These are phyloP conservation scores for Halcyon chelicuti DNA, from an alignment of 2,797 vertebrate species.

Conservation along the genomic window DNA sequence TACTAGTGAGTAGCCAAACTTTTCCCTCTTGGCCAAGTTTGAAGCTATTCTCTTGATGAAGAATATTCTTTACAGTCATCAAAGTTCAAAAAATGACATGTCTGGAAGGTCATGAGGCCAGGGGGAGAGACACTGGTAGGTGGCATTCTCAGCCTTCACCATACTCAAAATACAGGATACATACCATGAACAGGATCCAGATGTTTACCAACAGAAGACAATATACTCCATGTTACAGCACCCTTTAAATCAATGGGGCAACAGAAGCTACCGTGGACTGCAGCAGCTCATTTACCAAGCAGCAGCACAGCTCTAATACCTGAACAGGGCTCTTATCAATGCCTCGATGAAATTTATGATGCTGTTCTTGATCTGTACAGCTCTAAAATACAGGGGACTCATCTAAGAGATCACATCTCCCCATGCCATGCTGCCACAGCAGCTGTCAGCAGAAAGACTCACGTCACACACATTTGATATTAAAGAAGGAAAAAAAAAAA, in stretches of 20 bases:
- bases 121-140: not conserved
- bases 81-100: not conserved
- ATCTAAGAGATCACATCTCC: not conserved
- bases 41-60: not conserved
- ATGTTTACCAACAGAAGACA: not conserved
- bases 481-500: not conserved
- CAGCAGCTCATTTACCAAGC: not conserved
- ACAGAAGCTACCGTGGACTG: not conserved
- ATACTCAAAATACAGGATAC: not conserved
- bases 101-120: not conserved
- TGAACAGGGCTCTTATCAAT: not conserved
- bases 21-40: not conserved
- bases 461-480: not conserved
- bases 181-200: not conserved
- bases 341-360: not conserved
- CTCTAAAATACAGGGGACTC: not conserved
- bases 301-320: not conserved
- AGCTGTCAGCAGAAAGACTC: constrained; percentile 14
- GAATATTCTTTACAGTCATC: not conserved
- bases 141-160: not conserved
- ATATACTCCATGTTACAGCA: rapidly evolving
- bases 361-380: not conserved
- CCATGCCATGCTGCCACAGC: not conserved
- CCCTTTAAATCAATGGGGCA: not conserved
- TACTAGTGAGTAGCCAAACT: not conserved